Percentiles rank a stretch among this genome's conserved stretches.
Evolutionary conservation across 1,140 invertebrate genomes (phyloP).

Genomic region (Euglossa dilemma): DNA sequence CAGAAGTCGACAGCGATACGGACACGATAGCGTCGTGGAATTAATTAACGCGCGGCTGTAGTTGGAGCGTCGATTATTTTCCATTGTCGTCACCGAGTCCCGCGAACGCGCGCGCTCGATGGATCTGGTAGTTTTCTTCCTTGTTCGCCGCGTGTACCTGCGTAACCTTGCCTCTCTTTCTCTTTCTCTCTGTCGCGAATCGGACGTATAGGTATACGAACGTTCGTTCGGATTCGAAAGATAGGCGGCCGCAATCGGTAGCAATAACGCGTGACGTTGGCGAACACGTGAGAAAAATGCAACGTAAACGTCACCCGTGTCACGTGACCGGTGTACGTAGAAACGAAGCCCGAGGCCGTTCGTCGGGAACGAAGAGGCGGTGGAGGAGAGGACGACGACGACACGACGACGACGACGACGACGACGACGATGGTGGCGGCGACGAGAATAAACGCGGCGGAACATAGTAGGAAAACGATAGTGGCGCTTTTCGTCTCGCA

Average conservation of each 20-base stretch:
- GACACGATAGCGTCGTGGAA: not conserved
- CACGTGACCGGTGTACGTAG: conserved; percentile 74
- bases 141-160: not conserved
- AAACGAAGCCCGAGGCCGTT: conserved; percentile 56
- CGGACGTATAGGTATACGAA: too few relatives aligned
- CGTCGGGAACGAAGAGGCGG: too few relatives aligned
- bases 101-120: not conserved
- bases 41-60: not conserved
- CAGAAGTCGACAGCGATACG: not conserved
- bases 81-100: not conserved
- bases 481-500: not conserved
- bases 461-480: conserved; percentile 38
- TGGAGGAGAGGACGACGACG: conserved; percentile 22
- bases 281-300: conserved; percentile 70
- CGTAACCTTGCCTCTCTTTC: not conserved
- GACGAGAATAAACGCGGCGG: conserved; percentile 13
- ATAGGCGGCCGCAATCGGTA: not conserved
- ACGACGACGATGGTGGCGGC: conserved; percentile 4
- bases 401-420: not conserved
- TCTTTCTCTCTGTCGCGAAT: not conserved
- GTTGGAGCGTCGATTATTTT: not conserved
- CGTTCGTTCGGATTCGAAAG: not conserved
- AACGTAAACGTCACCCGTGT: conserved; percentile 72
- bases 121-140: not conserved
- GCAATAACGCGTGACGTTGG: conserved; percentile 67